These are phyloP conservation scores for Sialia sialis DNA, from an alignment of 2,113 vertebrate species.

Conservation along the genomic window DNA sequence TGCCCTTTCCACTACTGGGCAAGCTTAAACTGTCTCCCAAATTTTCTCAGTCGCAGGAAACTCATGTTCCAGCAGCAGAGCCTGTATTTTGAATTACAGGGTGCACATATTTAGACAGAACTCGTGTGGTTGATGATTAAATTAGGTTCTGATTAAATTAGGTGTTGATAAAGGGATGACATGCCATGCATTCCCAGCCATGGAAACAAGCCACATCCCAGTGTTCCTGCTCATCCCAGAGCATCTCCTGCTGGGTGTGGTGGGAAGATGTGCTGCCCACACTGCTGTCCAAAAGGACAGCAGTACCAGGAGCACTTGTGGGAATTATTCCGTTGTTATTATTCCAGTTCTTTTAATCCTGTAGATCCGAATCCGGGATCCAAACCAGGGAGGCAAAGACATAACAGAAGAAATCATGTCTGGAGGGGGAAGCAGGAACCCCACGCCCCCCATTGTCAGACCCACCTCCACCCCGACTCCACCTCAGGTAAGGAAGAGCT, in stretches of 20 bases:
- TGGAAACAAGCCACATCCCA: background rate
- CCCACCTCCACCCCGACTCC: constrained; percentile 89
- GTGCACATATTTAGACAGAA: background rate
- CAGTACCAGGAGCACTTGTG: rapidly evolving
- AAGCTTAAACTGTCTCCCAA: background rate
- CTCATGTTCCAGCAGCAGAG: background rate
- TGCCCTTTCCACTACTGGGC: background rate
- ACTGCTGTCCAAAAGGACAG: background rate
- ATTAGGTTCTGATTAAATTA: background rate
- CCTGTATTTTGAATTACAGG: background rate
- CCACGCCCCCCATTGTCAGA: constrained; percentile 86
- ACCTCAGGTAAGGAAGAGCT: constrained; percentile 81
- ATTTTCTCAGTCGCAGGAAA: background rate
- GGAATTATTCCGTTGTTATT: background rate
- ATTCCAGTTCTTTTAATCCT: background rate
- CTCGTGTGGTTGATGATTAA: background rate
- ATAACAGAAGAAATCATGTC: constrained; percentile 99
- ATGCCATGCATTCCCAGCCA: background rate
- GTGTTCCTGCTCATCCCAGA: background rate
- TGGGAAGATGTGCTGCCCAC: rapidly evolving
- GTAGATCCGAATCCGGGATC: constrained; percentile 97
- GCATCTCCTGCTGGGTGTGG: background rate
- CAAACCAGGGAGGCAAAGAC: constrained; percentile 95
- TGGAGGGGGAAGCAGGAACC: constrained; percentile 93
- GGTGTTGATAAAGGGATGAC: background rate